Evolutionary conservation across 30 jellyfish, hydroid and myxozoan genomes (phyloP), one percentile per base, ranked within the genome.

Genomic region (Hydractinia echinata): DNA sequence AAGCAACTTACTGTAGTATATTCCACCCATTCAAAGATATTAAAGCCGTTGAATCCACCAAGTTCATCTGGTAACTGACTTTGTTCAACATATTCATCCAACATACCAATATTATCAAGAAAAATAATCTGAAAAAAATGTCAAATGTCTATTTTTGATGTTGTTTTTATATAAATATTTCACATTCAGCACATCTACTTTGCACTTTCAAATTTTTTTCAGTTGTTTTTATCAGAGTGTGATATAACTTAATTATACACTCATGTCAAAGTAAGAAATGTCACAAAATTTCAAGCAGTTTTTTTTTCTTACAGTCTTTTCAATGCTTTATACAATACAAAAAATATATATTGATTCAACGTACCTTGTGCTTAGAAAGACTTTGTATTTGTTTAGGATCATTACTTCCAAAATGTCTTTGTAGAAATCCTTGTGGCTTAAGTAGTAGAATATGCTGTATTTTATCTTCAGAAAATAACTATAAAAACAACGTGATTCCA

Each of bases 351-450:
- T n/a, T n/a, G n/a, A n/a, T n/a, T n/a, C n/a, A n/a, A n/a, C 81
- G 6, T 56, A 91, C 97, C 92, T 82, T 69, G 83, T 86, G 91
- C 53, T 86, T 88, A 50, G 79, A 18, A 7, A 86, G 54, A 16
- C 76, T 79, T 80, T 82, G 89, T n/a, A 85, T 74, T 10, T 84
- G 96, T 19, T 79, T 81, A 14, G 76, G 70, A 53, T 86, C 91
- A 15, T 50, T 79, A 48, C 18, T 54, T 44, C 82, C 66, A 67
- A 91, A 91, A 69, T 91, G 96, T 68, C 92, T 83, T 76, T 91
- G 97, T 44, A 91, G 79, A 73, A 91, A 91, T 61, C 97, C 97
- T 68, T 85, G 94, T 21, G 97, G 97, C 68, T 91, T 86, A 14
- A 91, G 77, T 30, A 91, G 67, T 3, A 91, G 76, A 3, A 91